phyloP scores from a whole-genome alignment of 2,888 invertebrate genomes.

The Epinotia nisella region DNA sequence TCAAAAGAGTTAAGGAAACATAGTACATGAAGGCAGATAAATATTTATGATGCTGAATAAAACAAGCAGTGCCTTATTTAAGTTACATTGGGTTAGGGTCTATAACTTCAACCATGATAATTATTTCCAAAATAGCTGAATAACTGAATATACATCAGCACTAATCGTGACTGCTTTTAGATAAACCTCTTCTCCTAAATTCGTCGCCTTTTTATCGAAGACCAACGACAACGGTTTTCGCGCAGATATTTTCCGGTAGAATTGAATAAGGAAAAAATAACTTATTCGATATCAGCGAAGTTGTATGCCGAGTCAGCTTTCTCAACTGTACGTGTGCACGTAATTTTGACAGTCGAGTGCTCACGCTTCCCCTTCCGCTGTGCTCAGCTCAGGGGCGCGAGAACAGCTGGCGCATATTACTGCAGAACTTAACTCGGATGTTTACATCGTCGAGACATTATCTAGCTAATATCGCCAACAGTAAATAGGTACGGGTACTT shows the following conservation, averaged over 20 bases:
- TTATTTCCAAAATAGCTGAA: too few species aligned
- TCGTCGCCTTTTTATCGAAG: neutral
- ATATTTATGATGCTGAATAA: too few species aligned
- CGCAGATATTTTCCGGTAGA: neutral
- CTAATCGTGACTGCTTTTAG: too few species aligned
- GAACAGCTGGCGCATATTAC: conserved; percentile 46
- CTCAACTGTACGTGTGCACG: conserved; percentile 54
- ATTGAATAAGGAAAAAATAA: conserved; percentile 19
- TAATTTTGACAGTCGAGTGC: conserved; percentile 61
- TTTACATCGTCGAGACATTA: conserved; percentile 33
- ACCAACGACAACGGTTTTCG: neutral
- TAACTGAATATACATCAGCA: too few species aligned
- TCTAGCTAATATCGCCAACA: conserved; percentile 45
- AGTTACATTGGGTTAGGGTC: neutral
- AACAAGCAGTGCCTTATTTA: neutral
- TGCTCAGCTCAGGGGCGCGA: neutral
- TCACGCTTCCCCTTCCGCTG: conserved; percentile 47
- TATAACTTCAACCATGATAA: neutral
- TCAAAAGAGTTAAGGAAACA: too few species aligned
- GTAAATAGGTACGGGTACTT: conserved; percentile 52
- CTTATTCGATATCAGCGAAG: neutral
- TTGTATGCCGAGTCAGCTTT: conserved; percentile 41
- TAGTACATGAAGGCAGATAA: too few species aligned
- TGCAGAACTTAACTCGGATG: conserved; percentile 44
- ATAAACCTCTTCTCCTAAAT: neutral